These are phyloP conservation scores for Gymnopithys bicolor DNA, from an alignment of 2,797 vertebrate species.

Conservation along the genomic window DNA sequence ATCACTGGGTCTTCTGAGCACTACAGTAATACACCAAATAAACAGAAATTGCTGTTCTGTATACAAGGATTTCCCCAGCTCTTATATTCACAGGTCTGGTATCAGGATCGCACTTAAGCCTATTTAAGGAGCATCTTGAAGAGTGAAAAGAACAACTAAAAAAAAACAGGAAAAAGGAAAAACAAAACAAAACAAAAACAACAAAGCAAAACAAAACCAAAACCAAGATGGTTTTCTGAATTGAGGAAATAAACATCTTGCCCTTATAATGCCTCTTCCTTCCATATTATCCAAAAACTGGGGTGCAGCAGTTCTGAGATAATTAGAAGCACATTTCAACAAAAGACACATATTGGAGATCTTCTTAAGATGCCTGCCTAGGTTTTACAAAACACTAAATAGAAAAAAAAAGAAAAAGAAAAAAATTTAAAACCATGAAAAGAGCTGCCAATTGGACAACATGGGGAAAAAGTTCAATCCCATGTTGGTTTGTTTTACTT, in stretches of 20 bases:
- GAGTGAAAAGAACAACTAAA: not conserved
- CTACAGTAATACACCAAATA: not conserved
- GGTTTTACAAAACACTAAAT: conserved; percentile 74
- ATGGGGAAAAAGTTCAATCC: conserved; percentile 70
- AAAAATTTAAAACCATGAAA: conserved; percentile 33
- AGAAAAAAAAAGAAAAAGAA: conserved; percentile 13
- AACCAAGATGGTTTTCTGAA: not conserved
- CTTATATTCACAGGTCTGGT: conserved; percentile 60
- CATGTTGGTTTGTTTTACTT: conserved; percentile 77
- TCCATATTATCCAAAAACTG: conserved; percentile 43
- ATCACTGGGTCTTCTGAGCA: not conserved
- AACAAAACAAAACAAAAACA: not conserved
- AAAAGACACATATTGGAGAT: conserved; percentile 71
- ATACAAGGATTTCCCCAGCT: conserved; percentile 27
- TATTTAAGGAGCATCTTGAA: not conserved
- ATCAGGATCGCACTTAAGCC: conserved; percentile 8
- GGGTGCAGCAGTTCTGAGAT: conserved; percentile 67
- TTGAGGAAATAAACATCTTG: not conserved
- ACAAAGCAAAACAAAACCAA: not conserved
- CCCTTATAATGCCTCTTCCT: conserved; percentile 40
- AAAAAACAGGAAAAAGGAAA: not conserved
- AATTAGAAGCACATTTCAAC: conserved; percentile 82
- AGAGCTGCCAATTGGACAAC: conserved; percentile 77
- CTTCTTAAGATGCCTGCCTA: conserved; percentile 60
- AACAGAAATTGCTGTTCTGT: not conserved